Base-by-base conservation (phyloP, 1,140 invertebrate genomes). In the Drosophila rhopaloa region DNA sequence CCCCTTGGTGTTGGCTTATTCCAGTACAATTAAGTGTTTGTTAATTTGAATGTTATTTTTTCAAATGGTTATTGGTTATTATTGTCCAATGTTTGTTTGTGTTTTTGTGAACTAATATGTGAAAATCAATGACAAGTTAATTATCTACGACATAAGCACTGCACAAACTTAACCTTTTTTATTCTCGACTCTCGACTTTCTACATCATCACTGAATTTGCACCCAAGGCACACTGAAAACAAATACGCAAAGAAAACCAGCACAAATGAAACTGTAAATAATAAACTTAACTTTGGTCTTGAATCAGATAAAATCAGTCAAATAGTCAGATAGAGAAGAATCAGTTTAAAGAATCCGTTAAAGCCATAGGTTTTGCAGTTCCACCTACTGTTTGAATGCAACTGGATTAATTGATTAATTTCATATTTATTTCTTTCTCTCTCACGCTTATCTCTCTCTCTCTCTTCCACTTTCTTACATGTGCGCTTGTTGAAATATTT, bases 401-500 rank as follows among this genome's bases (percentile, higher is more conserved):
- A 75, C 63, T 79, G 59, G 24, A 66, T 55, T 60, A 75, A 71
- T 72, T 67, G 56, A 84, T 60, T 84, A 72, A 77, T 65, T 80
- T 77, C 58, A 81, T 86, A 72, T 71, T 85, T 76, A 76, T 75
- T 76, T 79, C 66, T 81, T 66, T 78, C 60, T 86, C 76, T 86
- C 73, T 89, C 76, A 88, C 79, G 85, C 67, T 88, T 77, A 32
- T 32, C 80, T 79, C 76, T 84, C 61, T 81, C 63, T 88, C 77
- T 67, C 76, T 82, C 65, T 84, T 60, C 82, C 58, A 77, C 81
- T 85, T 76, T 89, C 59, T 80, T 83, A 85, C 66, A 88, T 86
- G 83, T 88, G 83, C 81, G 81, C 79, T 86, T 86, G 83, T 82
- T 81, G 62, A 83, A 77, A 67, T 77, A 63, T 66, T 58, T 76